Evolutionary conservation across 1,140 invertebrate genomes (phyloP).

Genomic region (Caenorhabditis latens): DNA sequence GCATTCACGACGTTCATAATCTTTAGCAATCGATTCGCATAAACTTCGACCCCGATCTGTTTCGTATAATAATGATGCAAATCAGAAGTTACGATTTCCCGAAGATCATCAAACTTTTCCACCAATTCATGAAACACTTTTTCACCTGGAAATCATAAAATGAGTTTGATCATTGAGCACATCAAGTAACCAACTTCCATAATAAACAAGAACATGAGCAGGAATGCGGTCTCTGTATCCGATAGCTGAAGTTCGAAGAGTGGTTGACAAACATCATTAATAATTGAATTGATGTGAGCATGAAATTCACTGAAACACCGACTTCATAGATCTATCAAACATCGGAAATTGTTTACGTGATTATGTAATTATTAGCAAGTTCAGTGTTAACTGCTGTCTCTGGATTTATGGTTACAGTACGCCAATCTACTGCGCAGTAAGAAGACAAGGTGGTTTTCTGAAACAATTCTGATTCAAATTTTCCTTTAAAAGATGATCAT

Average conservation of each 20-base stretch:
- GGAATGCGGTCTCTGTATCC: slow-evolving; percentile 27
- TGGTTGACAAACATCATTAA: slow-evolving; percentile 13
- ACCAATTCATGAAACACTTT: slow-evolving; percentile 1
- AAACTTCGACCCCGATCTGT: background rate
- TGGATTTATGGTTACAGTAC: background rate
- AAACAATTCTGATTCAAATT: background rate
- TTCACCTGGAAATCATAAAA: slow-evolving; percentile 15
- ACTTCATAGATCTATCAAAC: background rate
- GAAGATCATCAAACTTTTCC: slow-evolving; percentile 20
- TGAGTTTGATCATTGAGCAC: background rate
- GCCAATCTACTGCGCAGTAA: slow-evolving; percentile 5
- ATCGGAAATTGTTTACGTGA: background rate
- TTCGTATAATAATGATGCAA: slow-evolving; percentile 11
- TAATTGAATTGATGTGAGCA: slow-evolving; percentile 23
- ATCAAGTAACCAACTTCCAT: slow-evolving; percentile 8
- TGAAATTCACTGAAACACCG: slow-evolving; percentile 9
- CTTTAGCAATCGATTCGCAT: background rate
- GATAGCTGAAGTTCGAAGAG: slow-evolving; percentile 38
- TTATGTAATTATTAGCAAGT: slow-evolving; percentile 14
- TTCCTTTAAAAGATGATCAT: background rate
- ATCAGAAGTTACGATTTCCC: background rate
- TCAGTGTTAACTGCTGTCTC: slow-evolving; percentile 22
- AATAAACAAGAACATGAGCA: slow-evolving; percentile 37
- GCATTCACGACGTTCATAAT: slow-evolving; percentile 14
- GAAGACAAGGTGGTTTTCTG: slow-evolving; percentile 35